A percentile compares a stretch with the other conserved stretches of the same genome.
Conservation (phyloP, 1,140 invertebrate genomes). For the Eurosta solidaginis region DNA sequence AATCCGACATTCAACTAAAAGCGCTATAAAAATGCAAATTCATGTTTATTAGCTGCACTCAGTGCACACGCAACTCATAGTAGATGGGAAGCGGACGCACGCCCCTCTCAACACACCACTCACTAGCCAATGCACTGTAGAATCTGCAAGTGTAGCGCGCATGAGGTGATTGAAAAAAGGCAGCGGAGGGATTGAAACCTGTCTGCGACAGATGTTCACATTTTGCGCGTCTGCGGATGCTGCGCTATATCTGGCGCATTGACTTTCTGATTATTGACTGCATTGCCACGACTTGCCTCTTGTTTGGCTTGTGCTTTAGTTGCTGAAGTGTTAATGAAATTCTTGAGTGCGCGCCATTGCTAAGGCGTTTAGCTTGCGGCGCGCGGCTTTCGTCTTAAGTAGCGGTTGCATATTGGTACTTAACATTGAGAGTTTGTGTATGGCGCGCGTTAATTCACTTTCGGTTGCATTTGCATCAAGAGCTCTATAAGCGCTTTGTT, state of each 20-base stretch:
- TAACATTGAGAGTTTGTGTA: no score
- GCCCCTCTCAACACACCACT: neutral
- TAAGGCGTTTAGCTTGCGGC: neutral
- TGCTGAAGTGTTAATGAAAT: constrained; percentile 26
- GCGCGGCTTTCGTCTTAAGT: constrained; percentile 11
- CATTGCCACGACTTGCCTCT: neutral
- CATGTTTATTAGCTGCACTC: constrained; percentile 33
- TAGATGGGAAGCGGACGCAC: neutral
- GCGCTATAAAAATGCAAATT: constrained; percentile 36
- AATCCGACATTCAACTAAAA: constrained; percentile 15
- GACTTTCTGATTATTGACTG: neutral
- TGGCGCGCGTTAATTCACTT: constrained; percentile 24
- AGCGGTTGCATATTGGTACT: neutral
- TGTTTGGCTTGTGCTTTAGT: neutral
- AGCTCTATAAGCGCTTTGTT: neutral
- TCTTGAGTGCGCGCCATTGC: neutral
- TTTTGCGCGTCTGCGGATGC: neutral
- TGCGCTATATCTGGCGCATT: neutral
- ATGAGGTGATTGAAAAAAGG: neutral
- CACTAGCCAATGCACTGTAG: neutral
- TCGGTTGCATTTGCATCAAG: neutral
- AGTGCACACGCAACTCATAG: neutral
- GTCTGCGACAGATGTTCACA: constrained; percentile 9
- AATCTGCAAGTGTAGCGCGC: neutral
- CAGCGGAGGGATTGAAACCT: neutral